phyloP scores from a whole-genome alignment of 2,888 invertebrate genomes.

The Diaprepes abbreviatus region DNA sequence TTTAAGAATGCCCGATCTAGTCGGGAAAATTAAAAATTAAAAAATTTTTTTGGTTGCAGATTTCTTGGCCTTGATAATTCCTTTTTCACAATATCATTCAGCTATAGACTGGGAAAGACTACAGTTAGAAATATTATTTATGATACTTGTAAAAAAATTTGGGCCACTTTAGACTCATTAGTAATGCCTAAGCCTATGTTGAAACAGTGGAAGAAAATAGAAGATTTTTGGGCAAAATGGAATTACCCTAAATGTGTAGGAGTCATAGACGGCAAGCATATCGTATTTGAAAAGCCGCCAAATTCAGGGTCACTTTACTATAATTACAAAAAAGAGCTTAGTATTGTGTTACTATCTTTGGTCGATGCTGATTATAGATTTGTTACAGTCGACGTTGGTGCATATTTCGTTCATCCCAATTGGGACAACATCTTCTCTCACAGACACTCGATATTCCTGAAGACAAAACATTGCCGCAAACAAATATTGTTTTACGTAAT shows the following conservation, averaged over 20 bases:
- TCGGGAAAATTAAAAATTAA: not conserved
- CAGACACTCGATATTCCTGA: conserved; percentile 35
- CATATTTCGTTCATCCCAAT: conserved; percentile 42
- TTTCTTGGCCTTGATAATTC: conserved; percentile 46
- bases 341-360: conserved; percentile 45
- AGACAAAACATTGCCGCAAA: too few relatives aligned
- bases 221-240: conserved; percentile 44
- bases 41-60: not conserved
- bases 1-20: not conserved
- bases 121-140: too few relatives aligned
- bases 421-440: conserved; percentile 36
- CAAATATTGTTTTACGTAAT: too few relatives aligned
- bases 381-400: conserved; percentile 47
- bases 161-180: not conserved
- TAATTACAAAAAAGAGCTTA: conserved; percentile 47
- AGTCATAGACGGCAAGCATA: conserved; percentile 47
- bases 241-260: conserved; percentile 46
- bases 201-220: conserved; percentile 47
- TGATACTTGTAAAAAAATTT: conserved; percentile 21
- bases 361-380: conserved; percentile 29
- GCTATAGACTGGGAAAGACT: conserved; percentile 50
- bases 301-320: too few relatives aligned
- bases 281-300: conserved; percentile 47
- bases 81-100: conserved; percentile 48
- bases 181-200: conserved; percentile 8